Conservation (phyloP, 2,797 vertebrate species). For the Heteromormyrus szaboi region DNA sequence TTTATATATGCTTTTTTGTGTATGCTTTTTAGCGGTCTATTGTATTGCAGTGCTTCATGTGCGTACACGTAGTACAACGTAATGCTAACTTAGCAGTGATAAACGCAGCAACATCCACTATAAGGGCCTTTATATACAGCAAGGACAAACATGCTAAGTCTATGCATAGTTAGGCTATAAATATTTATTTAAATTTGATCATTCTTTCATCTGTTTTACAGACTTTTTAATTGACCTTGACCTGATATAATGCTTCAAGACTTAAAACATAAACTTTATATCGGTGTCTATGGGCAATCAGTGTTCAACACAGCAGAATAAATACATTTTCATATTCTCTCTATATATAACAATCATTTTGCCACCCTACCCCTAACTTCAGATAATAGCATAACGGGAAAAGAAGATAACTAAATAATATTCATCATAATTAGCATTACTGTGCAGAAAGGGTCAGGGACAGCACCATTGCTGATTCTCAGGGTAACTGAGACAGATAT, state of each 20-base stretch:
- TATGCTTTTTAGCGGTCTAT: background rate
- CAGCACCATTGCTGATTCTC: background rate
- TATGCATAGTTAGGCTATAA: background rate
- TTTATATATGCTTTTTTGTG: background rate
- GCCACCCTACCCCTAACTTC: background rate
- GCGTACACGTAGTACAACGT: background rate
- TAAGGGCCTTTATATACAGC: background rate
- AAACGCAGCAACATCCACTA: background rate
- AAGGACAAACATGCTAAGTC: background rate
- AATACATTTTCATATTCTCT: background rate
- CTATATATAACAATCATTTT: background rate
- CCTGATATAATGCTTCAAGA: background rate
- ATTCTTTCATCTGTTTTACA: background rate
- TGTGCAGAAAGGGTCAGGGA: background rate
- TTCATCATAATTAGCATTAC: background rate
- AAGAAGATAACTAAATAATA: background rate
- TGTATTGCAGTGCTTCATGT: background rate
- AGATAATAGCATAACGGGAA: background rate
- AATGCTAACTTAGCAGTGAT: background rate
- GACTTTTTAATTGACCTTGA: background rate
- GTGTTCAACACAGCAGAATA: background rate
- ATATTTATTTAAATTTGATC: background rate
- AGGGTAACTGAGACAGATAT: background rate
- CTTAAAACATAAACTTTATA: background rate
- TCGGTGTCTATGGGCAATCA: background rate